These are phyloP conservation scores for Nothoprocta pentlandii DNA, from an alignment of 2,113 vertebrate genomes.

Conservation along the genomic window DNA sequence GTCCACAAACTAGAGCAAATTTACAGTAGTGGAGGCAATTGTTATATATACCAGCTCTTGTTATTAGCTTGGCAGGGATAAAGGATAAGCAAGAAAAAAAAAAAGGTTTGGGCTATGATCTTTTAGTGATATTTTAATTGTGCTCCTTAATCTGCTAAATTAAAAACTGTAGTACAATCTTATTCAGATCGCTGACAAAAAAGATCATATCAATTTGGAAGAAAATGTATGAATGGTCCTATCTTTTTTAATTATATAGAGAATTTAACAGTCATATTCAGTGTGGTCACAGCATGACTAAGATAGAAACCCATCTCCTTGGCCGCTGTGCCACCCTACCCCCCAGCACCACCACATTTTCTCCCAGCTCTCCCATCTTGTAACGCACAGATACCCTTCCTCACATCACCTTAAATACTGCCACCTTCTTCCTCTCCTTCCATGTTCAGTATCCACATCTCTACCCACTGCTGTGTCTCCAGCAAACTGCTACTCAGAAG, in stretches of 20 bases:
- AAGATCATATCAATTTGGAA: conserved; percentile 79
- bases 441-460: not conserved
- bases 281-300: conserved; percentile 40
- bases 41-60: conserved; percentile 74
- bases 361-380: not conserved
- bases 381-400: not conserved
- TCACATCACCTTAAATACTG: not conserved
- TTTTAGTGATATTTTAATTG: conserved; percentile 87
- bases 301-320: conserved; percentile 34
- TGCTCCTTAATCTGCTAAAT: conserved; percentile 85
- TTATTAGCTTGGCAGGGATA: conserved; percentile 79
- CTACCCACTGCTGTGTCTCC: not conserved
- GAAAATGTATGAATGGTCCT: conserved; percentile 72
- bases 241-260: conserved; percentile 76
- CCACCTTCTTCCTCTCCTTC: not conserved
- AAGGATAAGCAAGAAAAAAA: conserved; percentile 68
- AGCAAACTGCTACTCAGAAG: not conserved
- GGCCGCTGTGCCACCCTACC: conserved; percentile 1
- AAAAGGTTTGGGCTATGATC: conserved; percentile 78
- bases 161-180: conserved; percentile 82
- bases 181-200: conserved; percentile 79
- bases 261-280: conserved; percentile 71
- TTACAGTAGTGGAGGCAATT: conserved; percentile 79
- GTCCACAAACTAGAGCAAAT: conserved; percentile 79
- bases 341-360: not conserved